Evolutionary conservation across 2,888 invertebrate species (phyloP).

Genomic region (Drosophila nr. perissopoda): DNA sequence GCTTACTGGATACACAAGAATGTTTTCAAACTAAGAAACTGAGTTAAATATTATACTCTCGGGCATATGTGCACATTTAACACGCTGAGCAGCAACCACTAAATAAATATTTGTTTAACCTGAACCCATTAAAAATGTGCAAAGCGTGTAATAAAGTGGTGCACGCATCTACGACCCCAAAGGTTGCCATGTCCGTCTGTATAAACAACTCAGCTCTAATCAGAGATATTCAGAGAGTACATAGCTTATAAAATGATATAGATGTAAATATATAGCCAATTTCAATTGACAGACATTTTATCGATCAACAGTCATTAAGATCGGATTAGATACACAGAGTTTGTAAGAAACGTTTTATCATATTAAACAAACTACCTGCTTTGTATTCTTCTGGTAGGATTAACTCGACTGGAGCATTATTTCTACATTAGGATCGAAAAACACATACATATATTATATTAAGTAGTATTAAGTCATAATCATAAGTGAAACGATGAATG

Average conservation of each 20-base stretch:
- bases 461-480: neutral
- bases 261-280: neutral
- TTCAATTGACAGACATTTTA: neutral
- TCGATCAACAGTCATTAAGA: neutral
- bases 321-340: neutral
- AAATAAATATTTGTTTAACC: neutral
- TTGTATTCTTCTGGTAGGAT: neutral
- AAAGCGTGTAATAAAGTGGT: neutral
- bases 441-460: neutral
- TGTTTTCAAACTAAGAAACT: neutral
- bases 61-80: neutral
- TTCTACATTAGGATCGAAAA: neutral
- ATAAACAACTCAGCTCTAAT: neutral
- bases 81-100: neutral
- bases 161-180: neutral
- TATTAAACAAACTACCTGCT: neutral
- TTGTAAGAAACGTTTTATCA: neutral
- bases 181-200: neutral
- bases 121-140: neutral
- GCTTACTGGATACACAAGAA: neutral
- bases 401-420: neutral
- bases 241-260: neutral
- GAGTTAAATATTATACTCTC: neutral
- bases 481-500: neutral
- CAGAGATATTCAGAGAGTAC: neutral